These are phyloP conservation scores for Gymnoscopelus braueri DNA, from an alignment of 2,797 vertebrate species.

Conservation along the genomic window DNA sequence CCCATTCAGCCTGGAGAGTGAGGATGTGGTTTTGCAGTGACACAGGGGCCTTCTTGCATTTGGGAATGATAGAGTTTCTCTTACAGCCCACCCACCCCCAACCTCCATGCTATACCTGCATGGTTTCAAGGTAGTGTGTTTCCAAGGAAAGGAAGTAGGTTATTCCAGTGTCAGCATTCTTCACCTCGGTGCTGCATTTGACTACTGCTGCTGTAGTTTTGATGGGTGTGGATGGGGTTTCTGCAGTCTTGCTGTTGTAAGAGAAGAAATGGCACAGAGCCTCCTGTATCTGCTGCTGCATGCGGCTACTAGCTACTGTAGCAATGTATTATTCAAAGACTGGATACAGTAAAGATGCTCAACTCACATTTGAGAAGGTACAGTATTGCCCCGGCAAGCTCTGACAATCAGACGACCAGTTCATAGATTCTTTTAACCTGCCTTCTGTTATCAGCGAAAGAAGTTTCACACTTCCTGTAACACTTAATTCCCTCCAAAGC, in stretches of 20 bases:
- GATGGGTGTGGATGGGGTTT: conserved; percentile 57
- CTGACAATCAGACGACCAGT: conserved; percentile 34
- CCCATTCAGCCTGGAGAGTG: conserved; percentile 19
- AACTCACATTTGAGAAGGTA: conserved; percentile 53
- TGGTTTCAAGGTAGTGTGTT: conserved; percentile 5
- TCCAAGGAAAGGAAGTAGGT: conserved; percentile 18
- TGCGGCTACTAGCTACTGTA: conserved; percentile 56
- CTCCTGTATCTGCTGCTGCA: conserved; percentile 66
- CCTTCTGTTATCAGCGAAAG: conserved; percentile 14
- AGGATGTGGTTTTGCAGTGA: conserved; percentile 4
- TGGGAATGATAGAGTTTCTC: conserved; percentile 12
- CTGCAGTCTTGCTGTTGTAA: conserved; percentile 56
- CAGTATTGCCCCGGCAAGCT: conserved; percentile 18
- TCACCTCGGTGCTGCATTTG: conserved; percentile 13
- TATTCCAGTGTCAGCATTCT: conserved; percentile 32
- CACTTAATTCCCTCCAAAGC: background rate
- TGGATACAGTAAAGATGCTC: conserved; percentile 64
- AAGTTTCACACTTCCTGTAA: background rate
- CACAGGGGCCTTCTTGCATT: conserved; percentile 20
- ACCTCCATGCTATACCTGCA: background rate
- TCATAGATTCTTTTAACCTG: conserved; percentile 23
- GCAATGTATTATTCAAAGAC: conserved; percentile 76
- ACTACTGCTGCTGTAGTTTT: conserved; percentile 21
- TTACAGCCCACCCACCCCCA: conserved; percentile 15
- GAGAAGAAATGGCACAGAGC: conserved; percentile 63